phyloP scores from a whole-genome alignment of 2,113 vertebrate species.

The Elephas maximus region DNA sequence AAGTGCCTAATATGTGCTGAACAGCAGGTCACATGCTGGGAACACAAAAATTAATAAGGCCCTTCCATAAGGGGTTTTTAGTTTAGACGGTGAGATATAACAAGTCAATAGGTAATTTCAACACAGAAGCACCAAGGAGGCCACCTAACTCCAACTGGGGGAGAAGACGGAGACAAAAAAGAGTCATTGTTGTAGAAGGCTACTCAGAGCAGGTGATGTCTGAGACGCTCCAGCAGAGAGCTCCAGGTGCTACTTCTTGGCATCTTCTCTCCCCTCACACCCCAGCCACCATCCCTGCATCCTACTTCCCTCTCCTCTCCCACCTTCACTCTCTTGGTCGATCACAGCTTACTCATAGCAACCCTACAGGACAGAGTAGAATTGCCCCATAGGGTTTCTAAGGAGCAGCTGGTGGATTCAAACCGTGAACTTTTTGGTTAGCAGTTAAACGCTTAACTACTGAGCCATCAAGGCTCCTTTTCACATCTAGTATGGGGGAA shows the following conservation, averaged over 20 bases:
- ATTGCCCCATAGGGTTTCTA: no score
- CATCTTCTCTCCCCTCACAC: not conserved
- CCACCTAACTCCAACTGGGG: not conserved
- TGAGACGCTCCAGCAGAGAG: not conserved
- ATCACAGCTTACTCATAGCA: not conserved
- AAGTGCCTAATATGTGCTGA: not conserved
- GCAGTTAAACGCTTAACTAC: no score
- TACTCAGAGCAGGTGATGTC: not conserved
- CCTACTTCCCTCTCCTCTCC: not conserved
- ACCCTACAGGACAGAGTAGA: no score
- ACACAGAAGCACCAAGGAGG: not conserved
- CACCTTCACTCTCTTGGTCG: not conserved
- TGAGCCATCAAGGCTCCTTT: not conserved
- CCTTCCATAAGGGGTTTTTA: not conserved
- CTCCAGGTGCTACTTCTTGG: not conserved
- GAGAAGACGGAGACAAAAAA: not conserved
- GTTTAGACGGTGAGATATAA: not conserved
- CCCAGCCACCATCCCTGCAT: not conserved
- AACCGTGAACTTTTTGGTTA: no score
- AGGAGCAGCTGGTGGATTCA: no score
- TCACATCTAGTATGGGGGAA: not conserved
- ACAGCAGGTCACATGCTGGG: not conserved
- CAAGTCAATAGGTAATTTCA: not conserved
- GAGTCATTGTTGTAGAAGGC: fast-evolving
- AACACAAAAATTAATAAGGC: not conserved